Base-by-base conservation (phyloP, 2,888 invertebrate genomes). In the Rhynchonema sp. region DNA sequence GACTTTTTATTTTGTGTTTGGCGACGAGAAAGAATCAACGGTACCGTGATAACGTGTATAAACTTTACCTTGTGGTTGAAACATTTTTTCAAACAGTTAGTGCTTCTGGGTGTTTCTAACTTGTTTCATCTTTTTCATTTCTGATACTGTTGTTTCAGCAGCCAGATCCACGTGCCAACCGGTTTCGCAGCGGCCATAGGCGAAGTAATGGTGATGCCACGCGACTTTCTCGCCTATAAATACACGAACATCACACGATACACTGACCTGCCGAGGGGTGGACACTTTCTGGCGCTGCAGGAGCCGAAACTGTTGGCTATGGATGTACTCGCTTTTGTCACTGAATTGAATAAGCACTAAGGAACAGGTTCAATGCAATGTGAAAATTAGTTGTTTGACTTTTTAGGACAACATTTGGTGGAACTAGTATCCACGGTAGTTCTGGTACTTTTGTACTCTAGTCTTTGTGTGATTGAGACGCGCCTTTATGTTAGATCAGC, bases 281-380 rank as follows among this genome's bases (percentile, higher is more conserved):
- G 91, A 0, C 90, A 90, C 72, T 92, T 89, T 73, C 84, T 84
- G 0, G 86, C 87, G 0, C 77, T 88, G 60, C 87, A 91, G 72
- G 78, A 81, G 62, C 87, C 90, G 0, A 74, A 80, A 52, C 66
- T 83, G 0, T 68, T 91, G 29, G 82, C 84, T 1, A 75, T 80
- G 0, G 87, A 89, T 69, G 74, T 91, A 13, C 81, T 80, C 68
- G 61, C 69, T 3, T 78, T 79, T 66, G 73, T 75, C 58, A 55
- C 25, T n/a, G 52, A 38, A 26, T n/a, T n/a, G n/a, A n/a, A n/a
- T n/a, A n/a, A n/a, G n/a, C n/a, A n/a, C n/a, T n/a, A n/a, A n/a
- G n/a, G n/a, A n/a, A n/a, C n/a, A n/a, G n/a, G n/a, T n/a, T n/a
- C n/a, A n/a, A n/a, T n/a, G n/a, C n/a, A n/a, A n/a, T n/a, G n/a